Percentiles rank a stretch among this genome's conserved stretches.
Conservation (phyloP, 2,113 vertebrate species). For the Pseudolaguvia tuberculata region DNA sequence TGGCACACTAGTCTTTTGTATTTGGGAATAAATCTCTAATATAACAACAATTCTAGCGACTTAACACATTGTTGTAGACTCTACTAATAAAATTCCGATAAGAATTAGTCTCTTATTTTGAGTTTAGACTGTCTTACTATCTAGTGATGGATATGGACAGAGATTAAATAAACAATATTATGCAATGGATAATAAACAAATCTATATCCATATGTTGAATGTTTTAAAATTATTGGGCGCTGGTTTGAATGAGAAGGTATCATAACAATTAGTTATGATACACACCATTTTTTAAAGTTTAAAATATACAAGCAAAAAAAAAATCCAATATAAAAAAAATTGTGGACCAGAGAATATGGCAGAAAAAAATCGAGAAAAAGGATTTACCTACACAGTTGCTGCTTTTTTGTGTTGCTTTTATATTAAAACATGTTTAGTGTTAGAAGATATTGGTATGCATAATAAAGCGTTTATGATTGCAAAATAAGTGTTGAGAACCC, state of each 20-base stretch:
- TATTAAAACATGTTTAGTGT: slow-evolving; percentile 16
- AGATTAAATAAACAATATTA: background rate
- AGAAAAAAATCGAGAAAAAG: background rate
- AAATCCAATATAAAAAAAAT: background rate
- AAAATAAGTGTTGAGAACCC: slow-evolving; percentile 76
- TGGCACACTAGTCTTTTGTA: background rate
- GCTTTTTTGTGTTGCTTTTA: background rate
- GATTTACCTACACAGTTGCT: background rate
- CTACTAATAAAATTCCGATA: background rate
- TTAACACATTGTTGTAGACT: background rate
- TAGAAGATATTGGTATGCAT: slow-evolving; percentile 20
- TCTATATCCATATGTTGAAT: background rate
- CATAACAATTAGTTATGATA: too few relatives aligned
- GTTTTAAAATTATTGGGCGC: background rate
- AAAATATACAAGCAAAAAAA: background rate
- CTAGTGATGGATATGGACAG: background rate
- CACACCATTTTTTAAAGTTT: slow-evolving; percentile 9
- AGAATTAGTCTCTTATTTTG: background rate
- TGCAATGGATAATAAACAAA: background rate
- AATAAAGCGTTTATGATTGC: slow-evolving; percentile 65
- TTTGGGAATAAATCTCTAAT: background rate
- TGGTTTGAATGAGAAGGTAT: too few relatives aligned
- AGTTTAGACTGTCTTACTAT: background rate
- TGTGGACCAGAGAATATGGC: background rate
- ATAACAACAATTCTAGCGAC: background rate